Evolutionary conservation across 2,797 vertebrate species (phyloP), one percentile per base, ranked within the genome.

Genomic region (Serranus cabrilla): DNA sequence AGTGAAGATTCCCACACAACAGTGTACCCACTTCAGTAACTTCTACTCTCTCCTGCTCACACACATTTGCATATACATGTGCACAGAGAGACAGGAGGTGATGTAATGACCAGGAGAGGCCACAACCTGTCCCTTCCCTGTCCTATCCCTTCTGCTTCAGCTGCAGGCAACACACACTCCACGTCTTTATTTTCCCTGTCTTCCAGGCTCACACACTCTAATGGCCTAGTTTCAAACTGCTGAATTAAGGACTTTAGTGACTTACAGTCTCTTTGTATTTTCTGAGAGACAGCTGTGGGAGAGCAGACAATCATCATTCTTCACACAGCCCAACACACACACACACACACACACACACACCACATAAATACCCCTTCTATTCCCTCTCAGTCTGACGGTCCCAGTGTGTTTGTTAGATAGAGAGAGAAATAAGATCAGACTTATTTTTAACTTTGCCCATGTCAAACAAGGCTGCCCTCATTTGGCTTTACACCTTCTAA

Each of bases 151-250:
- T 71, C 17, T 37, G 20, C 72, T 76, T 57, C 45, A 66, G 34
- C 54, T 64, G 37, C 47, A 73, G 71, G 54, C 40, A 25, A 37
- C 13, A 61, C 43, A 56, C 61, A 46, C 56, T 43, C 63, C 54
- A 55, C 2, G 7, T 52, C 75, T 52, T 37, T 66, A 16, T 57
- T 75, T 65, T 23, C 31, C 16, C 25, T 75, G 27, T 63, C 51
- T 71, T 27, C 49, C 40, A 65, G 25, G 5, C 71, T 56, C 62
- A 67, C n/a, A 64, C 72, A 64, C 63, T 49, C 45, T 81, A 76
- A 86, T 88, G 88, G 69, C 82, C 85, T 79, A 84, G 71, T 89
- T 91, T 88, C 72, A 89, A 86, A 91, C 63, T 81, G 81, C 82
- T 89, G 86, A 89, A 88, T 89, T 80, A 86, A 74, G 84, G 72